A percentile compares a stretch with the other conserved stretches of the same genome.
phyloP scores from a whole-genome alignment of 1,140 invertebrate species.

The Marisa cornuarietis region DNA sequence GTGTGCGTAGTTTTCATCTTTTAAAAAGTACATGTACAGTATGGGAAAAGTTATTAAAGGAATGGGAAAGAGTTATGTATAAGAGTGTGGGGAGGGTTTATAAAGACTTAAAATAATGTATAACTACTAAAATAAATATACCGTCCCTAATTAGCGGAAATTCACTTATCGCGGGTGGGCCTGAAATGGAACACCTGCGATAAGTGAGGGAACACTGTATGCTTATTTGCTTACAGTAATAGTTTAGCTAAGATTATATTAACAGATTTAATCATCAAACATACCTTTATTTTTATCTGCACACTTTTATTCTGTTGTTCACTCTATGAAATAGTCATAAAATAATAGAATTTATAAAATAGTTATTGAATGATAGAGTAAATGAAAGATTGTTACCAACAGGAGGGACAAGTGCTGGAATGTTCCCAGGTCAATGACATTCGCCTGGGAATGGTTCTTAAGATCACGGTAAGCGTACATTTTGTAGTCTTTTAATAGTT shows the following conservation, averaged over 20 bases:
- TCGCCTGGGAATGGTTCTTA: slow-evolving; percentile 67
- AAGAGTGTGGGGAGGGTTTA: too few species aligned
- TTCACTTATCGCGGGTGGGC: too few species aligned
- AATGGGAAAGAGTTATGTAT: too few species aligned
- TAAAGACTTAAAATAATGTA: too few species aligned
- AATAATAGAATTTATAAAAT: not conserved
- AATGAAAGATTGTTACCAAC: slow-evolving; percentile 55
- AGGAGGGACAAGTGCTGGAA: slow-evolving; percentile 97
- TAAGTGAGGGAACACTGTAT: too few species aligned
- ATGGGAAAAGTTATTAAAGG: too few species aligned
- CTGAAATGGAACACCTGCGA: too few species aligned
- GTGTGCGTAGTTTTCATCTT: too few species aligned
- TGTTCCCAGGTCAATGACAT: slow-evolving; percentile 97
- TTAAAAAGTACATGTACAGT: too few species aligned
- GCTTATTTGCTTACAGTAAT: not conserved
- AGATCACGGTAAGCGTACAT: slow-evolving; percentile 55
- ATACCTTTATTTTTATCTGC: not conserved
- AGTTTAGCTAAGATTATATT: not conserved
- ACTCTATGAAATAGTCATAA: not conserved
- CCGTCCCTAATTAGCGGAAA: too few species aligned
- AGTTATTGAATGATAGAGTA: not conserved
- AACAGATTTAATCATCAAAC: not conserved
- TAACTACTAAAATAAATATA: too few species aligned
- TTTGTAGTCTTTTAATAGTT: not conserved
- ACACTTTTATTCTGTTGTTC: not conserved